Evolutionary conservation across 2,888 invertebrate genomes (phyloP).

Genomic region (Lasioglossum vierecki): DNA sequence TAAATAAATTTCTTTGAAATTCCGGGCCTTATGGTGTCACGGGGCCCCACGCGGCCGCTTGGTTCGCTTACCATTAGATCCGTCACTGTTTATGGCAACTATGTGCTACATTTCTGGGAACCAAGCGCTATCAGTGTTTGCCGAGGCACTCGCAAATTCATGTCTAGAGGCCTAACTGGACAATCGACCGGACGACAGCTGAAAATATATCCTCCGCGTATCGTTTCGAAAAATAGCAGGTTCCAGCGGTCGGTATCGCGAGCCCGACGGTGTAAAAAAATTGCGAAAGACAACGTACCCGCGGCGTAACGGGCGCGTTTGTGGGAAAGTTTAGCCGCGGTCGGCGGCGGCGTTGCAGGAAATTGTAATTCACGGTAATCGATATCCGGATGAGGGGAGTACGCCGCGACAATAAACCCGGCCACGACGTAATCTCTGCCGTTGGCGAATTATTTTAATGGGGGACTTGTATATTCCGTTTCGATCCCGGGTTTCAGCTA

Average conservation of each 20-base stretch:
- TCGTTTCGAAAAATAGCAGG: background rate
- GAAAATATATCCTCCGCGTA: background rate
- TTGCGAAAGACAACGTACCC: background rate
- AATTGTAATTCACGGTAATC: conserved; percentile 70
- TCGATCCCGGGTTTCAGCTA: conserved; percentile 28
- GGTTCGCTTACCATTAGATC: too few relatives aligned
- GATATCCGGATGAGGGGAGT: conserved; percentile 66
- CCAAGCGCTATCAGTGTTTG: background rate
- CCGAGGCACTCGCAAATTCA: background rate
- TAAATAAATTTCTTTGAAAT: too few relatives aligned
- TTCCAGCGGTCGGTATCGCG: background rate
- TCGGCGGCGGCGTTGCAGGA: conserved; percentile 52
- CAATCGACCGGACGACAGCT: background rate
- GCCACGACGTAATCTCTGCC: conserved; percentile 58
- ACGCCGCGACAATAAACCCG: conserved; percentile 53
- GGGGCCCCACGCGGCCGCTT: too few relatives aligned
- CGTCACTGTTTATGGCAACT: too few relatives aligned
- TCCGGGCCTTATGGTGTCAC: too few relatives aligned
- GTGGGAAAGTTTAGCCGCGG: conserved; percentile 55
- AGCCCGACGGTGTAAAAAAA: background rate
- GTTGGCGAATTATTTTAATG: conserved; percentile 64
- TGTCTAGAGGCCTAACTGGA: background rate
- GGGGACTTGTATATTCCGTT: conserved; percentile 29
- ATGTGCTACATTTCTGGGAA: background rate
- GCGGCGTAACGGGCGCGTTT: conserved; percentile 27